phyloP scores from a whole-genome alignment of 2,888 invertebrate genomes.

The Drosophila siamana region DNA sequence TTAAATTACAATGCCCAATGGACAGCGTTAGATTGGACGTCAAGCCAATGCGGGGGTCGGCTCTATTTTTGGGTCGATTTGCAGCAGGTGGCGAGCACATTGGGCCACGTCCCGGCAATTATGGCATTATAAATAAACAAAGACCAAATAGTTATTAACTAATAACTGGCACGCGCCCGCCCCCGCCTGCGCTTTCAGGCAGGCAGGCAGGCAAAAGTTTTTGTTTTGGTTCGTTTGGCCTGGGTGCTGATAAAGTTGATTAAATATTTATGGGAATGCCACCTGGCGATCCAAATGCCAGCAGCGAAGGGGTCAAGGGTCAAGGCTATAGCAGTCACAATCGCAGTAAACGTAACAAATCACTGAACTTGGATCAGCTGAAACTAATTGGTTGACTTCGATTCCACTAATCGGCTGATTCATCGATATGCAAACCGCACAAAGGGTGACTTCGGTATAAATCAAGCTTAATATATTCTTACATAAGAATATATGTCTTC shows the following conservation, averaged over 20 bases:
- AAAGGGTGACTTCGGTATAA: no score
- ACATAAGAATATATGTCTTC: no score
- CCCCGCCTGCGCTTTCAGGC: no score
- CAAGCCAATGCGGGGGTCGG: not conserved
- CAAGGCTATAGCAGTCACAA: slow-evolving; percentile 59
- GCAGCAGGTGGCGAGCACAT: slow-evolving; percentile 57
- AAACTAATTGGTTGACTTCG: slow-evolving; percentile 48
- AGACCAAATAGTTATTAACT: slow-evolving; percentile 77
- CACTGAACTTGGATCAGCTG: slow-evolving; percentile 55
- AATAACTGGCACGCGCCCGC: slow-evolving; percentile 67
- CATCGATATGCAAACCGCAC: slow-evolving; percentile 7
- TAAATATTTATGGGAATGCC: slow-evolving; percentile 62
- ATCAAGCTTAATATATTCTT: no score
- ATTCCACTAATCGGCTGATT: slow-evolving; percentile 15
- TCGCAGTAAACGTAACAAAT: slow-evolving; percentile 33
- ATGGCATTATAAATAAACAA: slow-evolving; percentile 76
- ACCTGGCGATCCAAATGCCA: slow-evolving; percentile 42
- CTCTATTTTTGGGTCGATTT: slow-evolving; percentile 33
- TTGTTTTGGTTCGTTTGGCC: slow-evolving; percentile 2
- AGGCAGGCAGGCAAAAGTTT: slow-evolving; percentile 6
- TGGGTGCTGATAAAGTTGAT: slow-evolving; percentile 46
- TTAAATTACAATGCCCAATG: slow-evolving; percentile 76
- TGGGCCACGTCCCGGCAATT: slow-evolving; percentile 70
- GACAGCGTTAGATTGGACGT: slow-evolving; percentile 30
- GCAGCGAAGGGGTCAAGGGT: slow-evolving; percentile 10